These are phyloP conservation scores for Sturmia bella DNA, from an alignment of 2,888 invertebrate species.

Conservation along the genomic window DNA sequence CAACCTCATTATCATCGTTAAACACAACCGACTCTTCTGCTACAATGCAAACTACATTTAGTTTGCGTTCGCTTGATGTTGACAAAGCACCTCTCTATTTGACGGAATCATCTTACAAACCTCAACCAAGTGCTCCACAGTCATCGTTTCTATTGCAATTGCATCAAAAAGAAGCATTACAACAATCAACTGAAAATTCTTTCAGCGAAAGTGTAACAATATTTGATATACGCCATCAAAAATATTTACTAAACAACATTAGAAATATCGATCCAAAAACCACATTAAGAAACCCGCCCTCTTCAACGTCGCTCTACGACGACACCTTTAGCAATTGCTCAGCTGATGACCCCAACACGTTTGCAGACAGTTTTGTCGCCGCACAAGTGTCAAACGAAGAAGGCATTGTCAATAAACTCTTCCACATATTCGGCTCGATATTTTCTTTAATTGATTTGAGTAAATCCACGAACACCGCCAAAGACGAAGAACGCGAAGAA, in stretches of 20 bases:
- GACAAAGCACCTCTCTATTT: constrained; percentile 32
- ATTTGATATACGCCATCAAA: constrained; percentile 77
- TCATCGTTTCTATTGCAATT: constrained; percentile 74
- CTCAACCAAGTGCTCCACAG: background rate
- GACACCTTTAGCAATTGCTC: constrained; percentile 36
- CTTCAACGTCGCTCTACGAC: constrained; percentile 11
- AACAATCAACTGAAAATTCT: constrained; percentile 14
- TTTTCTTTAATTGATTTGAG: constrained; percentile 73
- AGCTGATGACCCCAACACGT: constrained; percentile 53
- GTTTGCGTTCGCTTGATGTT: constrained; percentile 28
- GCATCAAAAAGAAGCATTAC: constrained; percentile 66
- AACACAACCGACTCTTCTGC: constrained; percentile 21
- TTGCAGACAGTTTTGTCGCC: constrained; percentile 34
- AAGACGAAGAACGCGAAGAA: constrained; percentile 26
- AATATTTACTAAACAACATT: constrained; percentile 42
- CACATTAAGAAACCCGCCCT: constrained; percentile 2
- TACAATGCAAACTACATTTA: constrained; percentile 35
- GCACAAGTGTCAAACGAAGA: constrained; percentile 70
- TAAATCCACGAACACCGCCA: constrained; percentile 22
- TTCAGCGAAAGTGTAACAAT: constrained; percentile 76
- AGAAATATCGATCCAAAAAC: constrained; percentile 29
- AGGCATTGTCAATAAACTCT: constrained; percentile 76
- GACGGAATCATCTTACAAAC: constrained; percentile 13
- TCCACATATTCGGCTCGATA: constrained; percentile 77
- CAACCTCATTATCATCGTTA: constrained; percentile 64